phyloP scores from a whole-genome alignment of 2,113 vertebrate species.

The Ptilorrhoa leucosticta region DNA sequence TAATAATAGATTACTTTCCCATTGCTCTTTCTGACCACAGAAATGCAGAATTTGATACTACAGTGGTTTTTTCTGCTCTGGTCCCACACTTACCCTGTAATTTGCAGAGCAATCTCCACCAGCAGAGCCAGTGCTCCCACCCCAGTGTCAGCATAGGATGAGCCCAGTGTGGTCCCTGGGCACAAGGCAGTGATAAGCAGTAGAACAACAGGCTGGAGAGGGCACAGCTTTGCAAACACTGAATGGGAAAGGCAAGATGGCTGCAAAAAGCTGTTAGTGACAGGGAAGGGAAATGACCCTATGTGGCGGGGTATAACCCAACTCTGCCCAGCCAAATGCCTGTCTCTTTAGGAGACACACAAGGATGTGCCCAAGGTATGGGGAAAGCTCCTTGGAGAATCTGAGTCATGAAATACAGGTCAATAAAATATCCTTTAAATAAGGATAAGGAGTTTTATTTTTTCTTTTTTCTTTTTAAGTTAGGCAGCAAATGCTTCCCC shows the following conservation, averaged over 20 bases:
- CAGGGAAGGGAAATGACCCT: not conserved
- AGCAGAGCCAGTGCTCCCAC: fast-evolving
- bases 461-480: not conserved
- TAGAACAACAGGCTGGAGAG: not conserved
- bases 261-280: not conserved
- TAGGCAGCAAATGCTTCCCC: not conserved
- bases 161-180: not conserved
- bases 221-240: not conserved
- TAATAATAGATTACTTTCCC: not conserved
- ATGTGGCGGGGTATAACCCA: not conserved
- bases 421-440: too few relatives aligned
- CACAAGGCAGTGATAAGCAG: not conserved
- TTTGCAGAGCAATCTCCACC: not conserved
- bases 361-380: not conserved
- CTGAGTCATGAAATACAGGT: not conserved
- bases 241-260: not conserved
- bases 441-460: not conserved
- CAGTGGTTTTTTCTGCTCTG: fast-evolving
- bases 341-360: not conserved
- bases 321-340: not conserved
- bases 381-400: not conserved
- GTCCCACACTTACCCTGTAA: not conserved
- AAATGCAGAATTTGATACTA: not conserved
- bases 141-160: not conserved
- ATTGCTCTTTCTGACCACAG: not conserved